These are phyloP conservation scores for Rissa tridactyla DNA, from an alignment of 2,113 vertebrate species.

Conservation along the genomic window DNA sequence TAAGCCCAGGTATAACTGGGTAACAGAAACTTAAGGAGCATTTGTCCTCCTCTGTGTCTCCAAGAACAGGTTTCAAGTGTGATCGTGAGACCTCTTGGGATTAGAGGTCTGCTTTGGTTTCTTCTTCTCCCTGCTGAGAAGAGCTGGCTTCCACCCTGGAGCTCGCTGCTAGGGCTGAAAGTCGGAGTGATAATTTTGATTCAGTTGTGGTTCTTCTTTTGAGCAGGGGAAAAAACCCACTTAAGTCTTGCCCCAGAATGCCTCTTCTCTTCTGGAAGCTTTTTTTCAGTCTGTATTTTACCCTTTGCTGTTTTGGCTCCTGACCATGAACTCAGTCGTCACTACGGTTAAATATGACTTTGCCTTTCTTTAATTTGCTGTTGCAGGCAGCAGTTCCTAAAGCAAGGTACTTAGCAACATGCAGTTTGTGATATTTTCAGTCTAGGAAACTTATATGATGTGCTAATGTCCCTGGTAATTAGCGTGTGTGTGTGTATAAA, in stretches of 20 bases:
- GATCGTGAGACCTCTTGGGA: background rate
- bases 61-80: rapidly evolving
- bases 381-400: background rate
- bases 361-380: background rate
- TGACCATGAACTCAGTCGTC: background rate
- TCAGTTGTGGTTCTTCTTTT: background rate
- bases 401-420: background rate
- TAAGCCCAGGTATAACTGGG: background rate
- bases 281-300: background rate
- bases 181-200: background rate
- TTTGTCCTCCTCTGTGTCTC: background rate
- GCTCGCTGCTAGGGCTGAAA: background rate
- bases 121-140: background rate
- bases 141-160: background rate
- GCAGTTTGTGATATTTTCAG: background rate
- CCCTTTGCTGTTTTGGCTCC: background rate
- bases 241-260: background rate
- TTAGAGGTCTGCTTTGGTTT: background rate
- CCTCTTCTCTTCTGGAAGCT: background rate
- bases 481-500: background rate
- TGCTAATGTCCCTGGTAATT: background rate
- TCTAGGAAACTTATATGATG: background rate
- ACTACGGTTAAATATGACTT: background rate
- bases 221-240: background rate
- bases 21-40: background rate